Evolutionary conservation across 2,888 invertebrate genomes (phyloP), one percentile per base, ranked within the genome.

Genomic region (Phytoseiulus persimilis): DNA sequence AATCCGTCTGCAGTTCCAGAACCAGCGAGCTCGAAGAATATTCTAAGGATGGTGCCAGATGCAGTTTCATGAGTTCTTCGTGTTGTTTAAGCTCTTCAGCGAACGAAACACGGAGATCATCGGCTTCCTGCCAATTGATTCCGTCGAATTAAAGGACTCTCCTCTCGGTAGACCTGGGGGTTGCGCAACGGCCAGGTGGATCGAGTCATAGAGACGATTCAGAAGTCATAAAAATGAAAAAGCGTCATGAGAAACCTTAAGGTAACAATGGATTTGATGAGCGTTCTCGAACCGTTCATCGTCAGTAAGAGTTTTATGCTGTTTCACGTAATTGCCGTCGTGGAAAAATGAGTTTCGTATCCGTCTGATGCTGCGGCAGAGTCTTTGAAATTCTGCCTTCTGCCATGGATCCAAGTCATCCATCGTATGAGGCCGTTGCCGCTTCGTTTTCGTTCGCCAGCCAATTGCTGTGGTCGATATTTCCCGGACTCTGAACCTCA

Each of bases 341-440:
- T 32, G 87, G 87, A 39, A 33, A 14, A 87, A 87, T 39, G 39
- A 33, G 33, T 87, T 33, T 87, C 87, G 32, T 87, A 33, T 28
- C 33, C 87, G 87, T n/a, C 33, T n/a, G 14, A 87, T 87, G 87
- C 39, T 32, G 11, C 87, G 11, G 45, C 87, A 87, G 32, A 87
- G 33, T 45, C 87, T 33, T 6, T 33, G 39, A 23, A 87, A 87
- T 45, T 87, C 87, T 28, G 87, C 87, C 9, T 39, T 31, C 45
- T 87, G 87, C 87, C 32, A 87, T 28, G 87, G 39, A 87, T 87
- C 87, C 9, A 87, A 87, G 39, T 45, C 87, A 14, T 65, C 65
- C 65, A 65, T 65, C 65, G 65, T 14, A 65, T 2, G 65, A 65
- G 11, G 5, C 65, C 18, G 65, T 23, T 28, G 65, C 18, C 18